Percentiles rank a stretch among this genome's conserved stretches.
phyloP scores from a whole-genome alignment of 2,888 invertebrate species.

The Andrena praecox region DNA sequence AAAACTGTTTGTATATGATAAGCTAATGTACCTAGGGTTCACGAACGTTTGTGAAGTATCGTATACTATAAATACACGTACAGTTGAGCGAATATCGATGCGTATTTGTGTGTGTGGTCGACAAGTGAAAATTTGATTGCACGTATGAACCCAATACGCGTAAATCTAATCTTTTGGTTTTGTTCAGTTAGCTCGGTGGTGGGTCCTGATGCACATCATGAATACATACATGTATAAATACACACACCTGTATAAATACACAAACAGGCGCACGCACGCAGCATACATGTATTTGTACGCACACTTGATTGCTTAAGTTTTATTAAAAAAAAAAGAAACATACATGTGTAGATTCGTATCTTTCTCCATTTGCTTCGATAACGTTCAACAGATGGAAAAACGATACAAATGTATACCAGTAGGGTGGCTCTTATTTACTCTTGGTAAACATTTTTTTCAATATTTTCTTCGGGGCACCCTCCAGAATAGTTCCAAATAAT shows the following conservation, averaged over 20 bases:
- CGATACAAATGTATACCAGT: background rate
- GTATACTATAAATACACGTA: slow-evolving; percentile 25
- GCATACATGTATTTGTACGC: background rate
- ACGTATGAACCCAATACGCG: too few species aligned
- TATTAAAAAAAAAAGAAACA: slow-evolving; percentile 5
- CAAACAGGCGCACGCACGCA: background rate
- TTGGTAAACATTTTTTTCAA: too few species aligned
- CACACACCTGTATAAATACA: slow-evolving; percentile 2
- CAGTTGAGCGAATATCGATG: background rate
- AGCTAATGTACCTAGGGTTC: background rate
- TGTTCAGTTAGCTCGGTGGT: too few species aligned
- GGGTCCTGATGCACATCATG: background rate
- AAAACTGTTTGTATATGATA: slow-evolving; percentile 43
- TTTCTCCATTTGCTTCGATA: slow-evolving; percentile 1
- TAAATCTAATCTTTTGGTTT: too few species aligned
- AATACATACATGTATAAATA: background rate
- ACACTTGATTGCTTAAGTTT: background rate
- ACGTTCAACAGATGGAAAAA: slow-evolving; percentile 9
- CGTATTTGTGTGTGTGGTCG: background rate
- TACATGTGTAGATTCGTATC: background rate
- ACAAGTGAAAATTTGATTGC: background rate
- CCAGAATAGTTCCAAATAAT: too few species aligned
- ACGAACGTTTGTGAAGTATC: slow-evolving; percentile 20
- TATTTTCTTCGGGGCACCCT: too few species aligned
- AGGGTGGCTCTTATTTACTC: too few species aligned